Evolutionary conservation across 2,113 vertebrate genomes (phyloP), one percentile per base, ranked within the genome.

Genomic region (Oreochromis spilurus): DNA sequence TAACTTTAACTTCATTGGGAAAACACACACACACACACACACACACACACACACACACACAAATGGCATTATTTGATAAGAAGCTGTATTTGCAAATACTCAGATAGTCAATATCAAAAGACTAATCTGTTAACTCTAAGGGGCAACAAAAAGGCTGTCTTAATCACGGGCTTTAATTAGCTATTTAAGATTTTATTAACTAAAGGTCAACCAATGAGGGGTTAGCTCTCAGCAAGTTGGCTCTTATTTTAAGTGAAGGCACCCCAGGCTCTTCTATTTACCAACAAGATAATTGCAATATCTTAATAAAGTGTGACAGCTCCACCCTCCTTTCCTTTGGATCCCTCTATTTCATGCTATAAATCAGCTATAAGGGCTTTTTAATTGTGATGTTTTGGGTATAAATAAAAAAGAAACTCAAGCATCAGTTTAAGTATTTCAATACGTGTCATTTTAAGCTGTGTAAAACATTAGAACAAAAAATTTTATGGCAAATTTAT

Each of bases 181-280:
- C 86, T 88, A 91, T 91, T 95, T 91, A 94, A 92, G 87, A 92
- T 93, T 93, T 93, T 87, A 95, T 94, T 95, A 93, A 94, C 93
- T 89, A 92, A 95, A 94, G 93, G 93, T 94, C 94, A 91, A 92
- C 91, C 93, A 90, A 65, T 92, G 75, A 93, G 91, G 93, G 85
- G 91, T 94, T 90, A 87, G 81, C 86, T 89, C 87, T 85, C 89
- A 86, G 86, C 67, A 90, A 91, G 83, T 92, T 93, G 83, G 79
- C 78, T 94, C 85, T 87, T 86, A 93, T 94, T 94, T 94, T 88
- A 89, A 86, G 82, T 80, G 81, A 89, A 86, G 45, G 58, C 81
- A 85, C 89, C 80, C 65, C 26, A 38, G 82, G 86, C 82, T 55
- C 91, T 90, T 94, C 67, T 94, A 88, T 94, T 95, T 93, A 91